A percentile compares a stretch with the other conserved stretches of the same genome.
Conservation (phyloP, 23 tunicate species). For the Clavelina lepadiformis region DNA sequence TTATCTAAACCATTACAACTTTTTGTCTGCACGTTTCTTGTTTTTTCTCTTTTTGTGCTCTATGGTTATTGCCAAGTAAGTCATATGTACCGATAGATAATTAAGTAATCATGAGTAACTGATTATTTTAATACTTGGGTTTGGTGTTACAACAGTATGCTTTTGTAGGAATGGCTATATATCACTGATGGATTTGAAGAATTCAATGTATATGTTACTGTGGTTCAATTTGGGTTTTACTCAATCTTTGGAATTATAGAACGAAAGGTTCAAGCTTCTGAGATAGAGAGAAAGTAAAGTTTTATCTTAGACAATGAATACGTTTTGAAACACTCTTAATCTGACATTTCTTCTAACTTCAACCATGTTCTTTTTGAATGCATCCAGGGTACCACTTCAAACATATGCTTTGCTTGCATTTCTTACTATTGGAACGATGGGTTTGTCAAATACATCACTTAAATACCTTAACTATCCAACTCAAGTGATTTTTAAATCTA, state of each 20-base stretch:
- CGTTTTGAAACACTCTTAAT: neutral
- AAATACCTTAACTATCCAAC: conserved; percentile 82
- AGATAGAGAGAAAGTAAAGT: conserved; percentile 48
- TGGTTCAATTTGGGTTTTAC: conserved; percentile 63
- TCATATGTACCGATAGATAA: neutral
- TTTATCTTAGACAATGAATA: neutral
- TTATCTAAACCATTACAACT: conserved; percentile 27
- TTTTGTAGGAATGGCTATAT: conserved; percentile 70
- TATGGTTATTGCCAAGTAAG: conserved; percentile 79
- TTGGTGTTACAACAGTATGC: too few relatives aligned
- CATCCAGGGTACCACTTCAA: conserved; percentile 36
- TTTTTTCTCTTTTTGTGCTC: conserved; percentile 42
- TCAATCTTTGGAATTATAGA: conserved; percentile 71
- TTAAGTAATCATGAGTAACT: too few relatives aligned
- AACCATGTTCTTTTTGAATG: conserved; percentile 3
- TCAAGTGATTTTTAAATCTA: conserved; percentile 85
- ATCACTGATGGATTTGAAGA: conserved; percentile 44
- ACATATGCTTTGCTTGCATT: conserved; percentile 50
- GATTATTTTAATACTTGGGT: too few relatives aligned
- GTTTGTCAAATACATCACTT: conserved; percentile 74
- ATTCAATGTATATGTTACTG: conserved; percentile 56
- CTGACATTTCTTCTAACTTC: neutral
- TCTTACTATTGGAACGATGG: conserved; percentile 80
- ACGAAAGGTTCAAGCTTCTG: too few relatives aligned
- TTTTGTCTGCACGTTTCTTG: conserved; percentile 22